phyloP scores from a whole-genome alignment of 2,888 invertebrate genomes.

The Therioaphis trifolii region DNA sequence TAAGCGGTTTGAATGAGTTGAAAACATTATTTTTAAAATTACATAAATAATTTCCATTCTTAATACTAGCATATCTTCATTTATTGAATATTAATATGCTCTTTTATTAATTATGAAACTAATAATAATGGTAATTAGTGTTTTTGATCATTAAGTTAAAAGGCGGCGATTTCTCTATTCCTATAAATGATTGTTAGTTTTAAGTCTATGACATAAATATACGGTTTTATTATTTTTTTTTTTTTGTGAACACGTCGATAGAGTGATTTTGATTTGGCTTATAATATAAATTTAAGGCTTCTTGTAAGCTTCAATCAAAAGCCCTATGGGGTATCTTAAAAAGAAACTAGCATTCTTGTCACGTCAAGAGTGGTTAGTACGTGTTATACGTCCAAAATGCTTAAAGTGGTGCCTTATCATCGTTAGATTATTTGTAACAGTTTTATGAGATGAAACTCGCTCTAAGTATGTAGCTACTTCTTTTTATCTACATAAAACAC shows the following conservation, averaged over 20 bases:
- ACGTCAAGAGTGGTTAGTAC: conserved; percentile 44
- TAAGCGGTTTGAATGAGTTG: no score
- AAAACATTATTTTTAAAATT: no score
- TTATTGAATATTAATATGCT: no score
- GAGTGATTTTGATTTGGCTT: conserved; percentile 48
- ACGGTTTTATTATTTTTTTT: conserved; percentile 21
- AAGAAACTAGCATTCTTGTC: conserved; percentile 43
- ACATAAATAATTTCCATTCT: no score
- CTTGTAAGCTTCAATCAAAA: conserved; percentile 43
- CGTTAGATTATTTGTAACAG: conserved; percentile 1
- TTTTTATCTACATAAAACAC: background rate
- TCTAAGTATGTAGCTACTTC: background rate
- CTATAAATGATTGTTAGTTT: no score
- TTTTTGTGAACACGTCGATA: background rate
- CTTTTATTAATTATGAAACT: no score
- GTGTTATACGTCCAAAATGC: conserved; percentile 43
- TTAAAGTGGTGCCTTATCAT: conserved; percentile 28
- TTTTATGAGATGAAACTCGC: conserved; percentile 29
- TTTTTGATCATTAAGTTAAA: no score
- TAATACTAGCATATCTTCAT: no score
- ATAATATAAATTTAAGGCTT: conserved; percentile 28
- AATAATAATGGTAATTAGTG: no score
- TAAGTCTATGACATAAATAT: background rate
- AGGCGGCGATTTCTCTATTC: no score
- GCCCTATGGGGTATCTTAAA: conserved; percentile 34